Evolutionary conservation across 1,140 invertebrate species (phyloP).

Genomic region (Ostrea edulis): DNA sequence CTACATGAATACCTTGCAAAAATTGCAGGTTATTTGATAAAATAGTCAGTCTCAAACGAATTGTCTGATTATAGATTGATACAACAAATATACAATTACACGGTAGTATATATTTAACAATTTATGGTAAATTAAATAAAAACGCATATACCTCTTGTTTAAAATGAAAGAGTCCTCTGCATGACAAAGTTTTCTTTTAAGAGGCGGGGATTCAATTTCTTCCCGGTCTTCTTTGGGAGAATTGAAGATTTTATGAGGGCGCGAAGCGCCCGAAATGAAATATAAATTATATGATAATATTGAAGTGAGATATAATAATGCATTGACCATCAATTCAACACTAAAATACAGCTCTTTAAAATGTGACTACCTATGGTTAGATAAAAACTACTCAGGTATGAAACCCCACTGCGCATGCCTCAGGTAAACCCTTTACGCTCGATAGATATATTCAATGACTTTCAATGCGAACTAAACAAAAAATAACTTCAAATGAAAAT

Average conservation of each 20-base stretch:
- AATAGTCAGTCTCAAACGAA: slow-evolving; percentile 7
- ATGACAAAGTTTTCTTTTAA: background rate
- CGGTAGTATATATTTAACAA: slow-evolving; percentile 20
- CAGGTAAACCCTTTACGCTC: no score
- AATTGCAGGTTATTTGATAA: background rate
- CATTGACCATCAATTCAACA: no score
- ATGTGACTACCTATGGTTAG: no score
- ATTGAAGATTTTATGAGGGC: slow-evolving; percentile 16
- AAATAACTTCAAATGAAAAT: no score
- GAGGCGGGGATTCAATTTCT: background rate
- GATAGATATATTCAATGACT: no score
- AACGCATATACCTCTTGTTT: slow-evolving; percentile 3
- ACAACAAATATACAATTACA: slow-evolving; percentile 18
- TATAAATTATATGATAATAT: slow-evolving; percentile 31
- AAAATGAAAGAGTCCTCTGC: background rate
- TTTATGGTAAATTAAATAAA: slow-evolving; percentile 34
- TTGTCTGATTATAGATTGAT: slow-evolving; percentile 20
- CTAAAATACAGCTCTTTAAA: no score
- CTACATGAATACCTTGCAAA: background rate
- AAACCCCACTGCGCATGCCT: no score
- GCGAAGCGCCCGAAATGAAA: background rate
- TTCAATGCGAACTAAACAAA: no score
- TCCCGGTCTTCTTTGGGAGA: slow-evolving; percentile 2
- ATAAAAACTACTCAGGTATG: no score
- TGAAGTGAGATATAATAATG: no score